Percentiles rank a stretch among this genome's conserved stretches.
Evolutionary conservation across 2,888 invertebrate species (phyloP).

Genomic region (Drosophila siamana): DNA sequence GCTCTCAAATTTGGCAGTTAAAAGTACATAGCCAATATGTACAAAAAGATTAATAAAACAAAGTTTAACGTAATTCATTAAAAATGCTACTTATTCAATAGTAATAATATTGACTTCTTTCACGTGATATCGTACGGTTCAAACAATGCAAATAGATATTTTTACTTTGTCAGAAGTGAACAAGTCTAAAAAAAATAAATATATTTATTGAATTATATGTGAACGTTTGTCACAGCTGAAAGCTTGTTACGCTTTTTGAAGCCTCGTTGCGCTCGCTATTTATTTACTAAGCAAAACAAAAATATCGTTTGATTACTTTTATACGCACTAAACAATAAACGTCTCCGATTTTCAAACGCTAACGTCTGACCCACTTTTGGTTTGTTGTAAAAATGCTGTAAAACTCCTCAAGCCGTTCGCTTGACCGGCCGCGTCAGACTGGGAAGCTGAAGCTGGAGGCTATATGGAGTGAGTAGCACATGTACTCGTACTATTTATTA

Average conservation of each 20-base stretch:
- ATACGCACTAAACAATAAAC: constrained; percentile 63
- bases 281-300: constrained; percentile 59
- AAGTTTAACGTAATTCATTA: background rate
- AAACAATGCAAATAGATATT: background rate
- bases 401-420: constrained; percentile 28
- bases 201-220: constrained; percentile 51
- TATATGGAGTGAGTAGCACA: background rate
- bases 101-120: too few relatives aligned
- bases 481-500: constrained; percentile 28
- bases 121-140: too few relatives aligned
- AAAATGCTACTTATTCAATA: background rate
- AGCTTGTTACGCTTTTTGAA: constrained; percentile 56
- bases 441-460: constrained; percentile 14
- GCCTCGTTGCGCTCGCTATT: constrained; percentile 62
- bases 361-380: constrained; percentile 65
- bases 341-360: constrained; percentile 45
- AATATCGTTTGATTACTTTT: constrained; percentile 66
- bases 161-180: background rate
- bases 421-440: constrained; percentile 21
- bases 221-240: constrained; percentile 42
- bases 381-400: constrained; percentile 50
- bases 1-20: constrained; percentile 88
- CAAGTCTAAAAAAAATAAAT: constrained; percentile 10
- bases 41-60: constrained; percentile 20
- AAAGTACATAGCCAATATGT: constrained; percentile 7